phyloP scores from a whole-genome alignment of 53 echinoderm and acorn worm genomes.

The Astropecten irregularis region DNA sequence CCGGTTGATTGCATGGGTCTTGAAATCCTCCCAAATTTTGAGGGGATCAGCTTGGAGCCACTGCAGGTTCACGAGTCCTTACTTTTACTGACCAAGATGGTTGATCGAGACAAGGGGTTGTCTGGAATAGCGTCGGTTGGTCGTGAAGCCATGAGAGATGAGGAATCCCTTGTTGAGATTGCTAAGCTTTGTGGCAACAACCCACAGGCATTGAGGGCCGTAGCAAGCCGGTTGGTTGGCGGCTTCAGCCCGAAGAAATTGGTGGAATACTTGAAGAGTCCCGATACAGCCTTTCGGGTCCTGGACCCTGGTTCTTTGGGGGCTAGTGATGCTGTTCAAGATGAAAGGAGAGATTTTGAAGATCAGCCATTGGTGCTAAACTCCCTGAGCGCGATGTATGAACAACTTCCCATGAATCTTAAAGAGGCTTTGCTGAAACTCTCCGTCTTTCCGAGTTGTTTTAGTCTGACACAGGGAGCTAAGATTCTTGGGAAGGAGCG shows the following conservation, averaged over 20 bases:
- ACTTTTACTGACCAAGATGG: slow-evolving; percentile 69
- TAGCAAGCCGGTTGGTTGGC: slow-evolving; percentile 78
- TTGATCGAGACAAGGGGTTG: background rate
- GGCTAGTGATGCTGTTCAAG: background rate
- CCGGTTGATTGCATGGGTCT: slow-evolving; percentile 44
- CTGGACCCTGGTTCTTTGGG: slow-evolving; percentile 58
- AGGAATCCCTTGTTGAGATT: slow-evolving; percentile 59
- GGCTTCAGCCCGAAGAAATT: slow-evolving; percentile 65
- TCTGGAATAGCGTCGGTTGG: slow-evolving; percentile 16
- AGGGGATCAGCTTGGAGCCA: slow-evolving; percentile 69
- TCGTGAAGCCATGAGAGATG: slow-evolving; percentile 23
- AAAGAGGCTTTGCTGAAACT: slow-evolving; percentile 62
- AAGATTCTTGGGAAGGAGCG: slow-evolving; percentile 46
- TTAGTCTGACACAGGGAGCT: slow-evolving; percentile 42
- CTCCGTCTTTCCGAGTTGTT: slow-evolving; percentile 75
- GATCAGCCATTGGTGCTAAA: slow-evolving; percentile 51
- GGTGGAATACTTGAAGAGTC: slow-evolving; percentile 61
- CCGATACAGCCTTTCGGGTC: slow-evolving; percentile 33
- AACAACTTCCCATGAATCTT: slow-evolving; percentile 42
- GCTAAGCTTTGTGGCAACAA: slow-evolving; percentile 80
- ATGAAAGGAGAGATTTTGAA: slow-evolving; percentile 42
- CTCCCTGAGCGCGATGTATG: slow-evolving; percentile 53
- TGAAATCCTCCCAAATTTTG: slow-evolving; percentile 47
- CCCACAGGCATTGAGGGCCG: slow-evolving; percentile 80
- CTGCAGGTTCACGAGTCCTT: slow-evolving; percentile 77